Conservation (phyloP, 2,797 vertebrate species). For the Neosilurus mollespiculum region DNA sequence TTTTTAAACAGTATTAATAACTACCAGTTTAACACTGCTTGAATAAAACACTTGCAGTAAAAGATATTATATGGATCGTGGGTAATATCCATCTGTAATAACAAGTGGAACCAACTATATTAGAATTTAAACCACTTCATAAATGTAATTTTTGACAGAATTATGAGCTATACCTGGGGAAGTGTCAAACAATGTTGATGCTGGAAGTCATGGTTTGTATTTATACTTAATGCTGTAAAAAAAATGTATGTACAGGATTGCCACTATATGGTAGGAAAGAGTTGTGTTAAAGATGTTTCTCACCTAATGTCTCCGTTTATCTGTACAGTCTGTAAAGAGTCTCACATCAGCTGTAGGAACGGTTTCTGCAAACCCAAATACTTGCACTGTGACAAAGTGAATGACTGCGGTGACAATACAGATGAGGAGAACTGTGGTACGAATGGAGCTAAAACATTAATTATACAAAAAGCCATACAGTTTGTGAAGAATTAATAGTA, state of each 20-base stretch:
- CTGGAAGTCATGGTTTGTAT: not conserved
- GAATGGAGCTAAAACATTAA: slow-evolving; percentile 41
- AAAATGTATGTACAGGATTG: not conserved
- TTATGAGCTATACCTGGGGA: not conserved
- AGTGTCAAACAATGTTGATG: too few relatives aligned
- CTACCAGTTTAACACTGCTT: not conserved
- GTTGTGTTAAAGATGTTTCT: not conserved
- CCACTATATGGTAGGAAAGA: not conserved
- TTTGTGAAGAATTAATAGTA: not conserved
- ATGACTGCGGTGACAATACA: slow-evolving; percentile 85
- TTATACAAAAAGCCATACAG: not conserved
- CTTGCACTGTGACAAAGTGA: slow-evolving; percentile 80
- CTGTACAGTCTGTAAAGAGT: slow-evolving; percentile 64
- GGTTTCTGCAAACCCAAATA: slow-evolving; percentile 82
- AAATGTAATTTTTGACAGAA: not conserved
- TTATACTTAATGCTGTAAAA: not conserved
- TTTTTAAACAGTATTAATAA: not conserved
- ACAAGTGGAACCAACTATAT: not conserved
- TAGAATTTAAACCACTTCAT: not conserved
- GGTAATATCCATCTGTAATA: not conserved
- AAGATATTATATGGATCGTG: not conserved
- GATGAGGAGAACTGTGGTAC: slow-evolving; percentile 85
- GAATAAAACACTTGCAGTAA: not conserved
- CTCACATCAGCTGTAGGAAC: slow-evolving; percentile 81
- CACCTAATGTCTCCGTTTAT: slow-evolving; percentile 7